Evolutionary conservation across 1,140 invertebrate genomes (phyloP), one percentile per base, ranked within the genome.

Genomic region (Stratiolaelaps scimitus): DNA sequence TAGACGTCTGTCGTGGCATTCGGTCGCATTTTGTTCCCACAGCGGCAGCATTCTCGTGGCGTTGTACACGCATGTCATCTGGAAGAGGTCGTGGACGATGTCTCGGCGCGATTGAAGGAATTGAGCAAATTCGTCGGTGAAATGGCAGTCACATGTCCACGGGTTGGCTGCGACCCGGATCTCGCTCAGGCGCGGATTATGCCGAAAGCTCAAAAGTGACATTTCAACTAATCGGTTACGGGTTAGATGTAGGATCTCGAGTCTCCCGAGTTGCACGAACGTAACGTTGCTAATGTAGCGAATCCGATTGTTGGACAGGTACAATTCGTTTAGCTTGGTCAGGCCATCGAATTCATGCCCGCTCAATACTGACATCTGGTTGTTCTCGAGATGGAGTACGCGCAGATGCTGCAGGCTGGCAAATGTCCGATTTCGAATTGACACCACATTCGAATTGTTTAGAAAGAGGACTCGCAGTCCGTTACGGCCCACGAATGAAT

Each of bases 401-500:
- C 82, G 81, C 69, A 92, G 77, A 67, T 83, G 77, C 71, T 83
- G 83, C 70, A 89, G 80, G 43, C 89, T 89, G 75, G 85, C 89
- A 77, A 93, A 92, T 4, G 89, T 90, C 72, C 87, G 84, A 76
- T 92, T 92, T 73, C 88, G 84, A 40, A 93, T 81, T 23, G 83
- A 82, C 15, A 83, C 81, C 65, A 93, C 88, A 69, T 86, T 86
- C 43, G 88, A 90, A 75, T 87, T 87, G 77, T 93, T 94, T 10
- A 89, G 82, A 73, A 84, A 90, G 29, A 93, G 76, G 64, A 89
- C 83, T 75, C 85, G 84, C 69, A 94, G 76, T 73, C 89, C 87
- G 73, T 90, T 89, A 68, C 89, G 81, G 1, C 89, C 89, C 68
- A 92, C 87, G 74, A 94, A 92, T 2, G 88, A 85, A 73, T 94